Conservation (phyloP, 2,797 vertebrate genomes). For the Anableps anableps region DNA sequence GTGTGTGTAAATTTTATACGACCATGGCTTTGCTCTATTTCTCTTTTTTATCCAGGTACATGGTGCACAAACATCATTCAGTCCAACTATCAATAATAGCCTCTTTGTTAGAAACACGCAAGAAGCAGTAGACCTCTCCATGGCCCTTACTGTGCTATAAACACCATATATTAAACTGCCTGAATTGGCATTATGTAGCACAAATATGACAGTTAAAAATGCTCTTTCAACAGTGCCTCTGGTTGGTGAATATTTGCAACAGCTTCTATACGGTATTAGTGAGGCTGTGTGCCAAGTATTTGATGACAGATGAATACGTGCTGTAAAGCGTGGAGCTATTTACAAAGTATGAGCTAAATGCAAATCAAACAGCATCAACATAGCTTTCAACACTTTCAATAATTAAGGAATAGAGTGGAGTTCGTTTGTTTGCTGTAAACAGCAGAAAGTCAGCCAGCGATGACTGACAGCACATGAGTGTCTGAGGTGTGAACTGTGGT, state of each 20-base stretch:
- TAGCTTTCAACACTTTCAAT: conserved; percentile 29
- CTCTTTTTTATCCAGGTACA: conserved; percentile 24
- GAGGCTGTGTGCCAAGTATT: conserved; percentile 59
- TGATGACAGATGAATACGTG: conserved; percentile 64
- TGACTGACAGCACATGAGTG: conserved; percentile 33
- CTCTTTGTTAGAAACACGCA: conserved; percentile 63
- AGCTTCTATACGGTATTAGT: conserved; percentile 58
- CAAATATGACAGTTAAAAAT: conserved; percentile 59
- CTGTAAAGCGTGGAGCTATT: conserved; percentile 36
- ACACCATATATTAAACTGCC: conserved; percentile 71
- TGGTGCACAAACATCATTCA: conserved; percentile 31
- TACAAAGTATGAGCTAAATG: conserved; percentile 47
- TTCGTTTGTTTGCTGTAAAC: conserved; percentile 29
- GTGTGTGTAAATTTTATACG: conserved; percentile 11
- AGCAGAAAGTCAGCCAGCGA: conserved; percentile 27
- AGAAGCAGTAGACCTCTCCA: conserved; percentile 42
- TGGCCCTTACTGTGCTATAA: conserved; percentile 57
- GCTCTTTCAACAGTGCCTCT: conserved; percentile 46
- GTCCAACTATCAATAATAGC: conserved; percentile 58
- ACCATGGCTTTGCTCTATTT: conserved; percentile 2
- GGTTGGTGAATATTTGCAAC: conserved; percentile 62
- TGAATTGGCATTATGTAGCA: conserved; percentile 60
- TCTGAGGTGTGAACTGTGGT: conserved; percentile 2
- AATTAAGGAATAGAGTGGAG: conserved; percentile 35
- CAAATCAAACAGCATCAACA: conserved; percentile 20